A percentile compares a stretch with the other conserved stretches of the same genome.
Conservation (phyloP, 2,888 invertebrate species). For the Conops quadrifasciatus region DNA sequence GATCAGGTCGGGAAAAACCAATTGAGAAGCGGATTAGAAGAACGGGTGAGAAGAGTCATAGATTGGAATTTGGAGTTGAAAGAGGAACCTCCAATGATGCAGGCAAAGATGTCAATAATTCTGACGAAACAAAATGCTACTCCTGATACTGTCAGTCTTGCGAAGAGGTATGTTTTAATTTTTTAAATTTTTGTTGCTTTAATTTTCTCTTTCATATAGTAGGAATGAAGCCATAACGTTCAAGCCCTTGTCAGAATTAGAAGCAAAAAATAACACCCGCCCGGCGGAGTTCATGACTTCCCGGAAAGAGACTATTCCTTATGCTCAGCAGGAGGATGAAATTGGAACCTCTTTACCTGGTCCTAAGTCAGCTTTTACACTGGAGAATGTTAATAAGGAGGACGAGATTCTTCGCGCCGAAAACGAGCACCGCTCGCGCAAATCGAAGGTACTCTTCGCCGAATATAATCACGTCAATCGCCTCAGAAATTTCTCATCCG, state of each 20-base stretch:
- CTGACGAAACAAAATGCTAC: slow-evolving; percentile 33
- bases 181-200: background rate
- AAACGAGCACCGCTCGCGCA: slow-evolving; percentile 57
- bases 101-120: slow-evolving; percentile 4
- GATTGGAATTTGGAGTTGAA: background rate
- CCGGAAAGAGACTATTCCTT: background rate
- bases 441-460: slow-evolving; percentile 60
- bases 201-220: background rate
- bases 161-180: slow-evolving; percentile 41
- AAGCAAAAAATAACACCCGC: slow-evolving; percentile 48
- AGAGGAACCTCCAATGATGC: background rate
- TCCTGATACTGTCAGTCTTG: slow-evolving; percentile 27
- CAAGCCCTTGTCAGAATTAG: slow-evolving; percentile 45
- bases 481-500: slow-evolving; percentile 58
- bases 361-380: slow-evolving; percentile 52
- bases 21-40: too few species aligned
- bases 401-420: slow-evolving; percentile 57
- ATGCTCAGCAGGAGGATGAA: slow-evolving; percentile 33
- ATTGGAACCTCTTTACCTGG: slow-evolving; percentile 5
- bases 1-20: too few species aligned
- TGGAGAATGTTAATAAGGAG: slow-evolving; percentile 60
- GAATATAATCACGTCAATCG: slow-evolving; percentile 60
- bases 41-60: background rate
- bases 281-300: slow-evolving; percentile 42
- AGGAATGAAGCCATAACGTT: background rate